Base-by-base conservation (phyloP, 2,113 vertebrate genomes). In the Raja brachyura region DNA sequence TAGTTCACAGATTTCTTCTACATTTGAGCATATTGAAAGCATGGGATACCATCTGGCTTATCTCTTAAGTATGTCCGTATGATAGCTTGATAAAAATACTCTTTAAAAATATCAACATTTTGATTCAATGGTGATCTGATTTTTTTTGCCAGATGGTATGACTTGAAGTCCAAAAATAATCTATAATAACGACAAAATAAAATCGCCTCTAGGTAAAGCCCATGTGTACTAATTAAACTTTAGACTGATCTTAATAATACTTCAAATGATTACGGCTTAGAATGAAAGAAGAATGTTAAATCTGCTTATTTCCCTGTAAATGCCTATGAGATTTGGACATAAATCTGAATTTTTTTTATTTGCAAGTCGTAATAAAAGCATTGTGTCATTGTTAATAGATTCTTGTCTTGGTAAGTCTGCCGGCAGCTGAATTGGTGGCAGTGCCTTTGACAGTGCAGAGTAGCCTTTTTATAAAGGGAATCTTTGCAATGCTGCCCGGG, bases 371-470 rank as follows among this genome's bases (percentile, higher is more conserved):
- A 97, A 95, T 97, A 97, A 94, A 95, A 94, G 96, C 96, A 96
- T 96, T 95, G 96, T 95, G 96, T 98, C 95, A 95, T 94, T 16
- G 94, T 95, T 97, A 96, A 97, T 98, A 95, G 97, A 97, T 98
- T 96, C 96, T 97, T 96, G 96, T 94, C 94, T 94, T 78, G 95
- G 95, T 95, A 95, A 97, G 96, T 96, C 95, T 94, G 4, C 94
- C 95, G 95, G 95, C 94, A 95, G 94, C 92, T 93, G 95, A 95
- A 95, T 96, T 94, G 63, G 96, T 96, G 95, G 95, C 95, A 93
- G 93, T 94, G 95, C 94, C 93, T 33, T 5, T 96, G 97, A 97
- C 97, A 96, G 96, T 94, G 96, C 96, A 95, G 96, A 93, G 94
- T 94, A 94, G 95, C 95, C 95, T 97, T 96, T 95, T 95, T 96